Base-by-base conservation (phyloP, 2,113 vertebrate genomes). In the Trinectes maculatus region DNA sequence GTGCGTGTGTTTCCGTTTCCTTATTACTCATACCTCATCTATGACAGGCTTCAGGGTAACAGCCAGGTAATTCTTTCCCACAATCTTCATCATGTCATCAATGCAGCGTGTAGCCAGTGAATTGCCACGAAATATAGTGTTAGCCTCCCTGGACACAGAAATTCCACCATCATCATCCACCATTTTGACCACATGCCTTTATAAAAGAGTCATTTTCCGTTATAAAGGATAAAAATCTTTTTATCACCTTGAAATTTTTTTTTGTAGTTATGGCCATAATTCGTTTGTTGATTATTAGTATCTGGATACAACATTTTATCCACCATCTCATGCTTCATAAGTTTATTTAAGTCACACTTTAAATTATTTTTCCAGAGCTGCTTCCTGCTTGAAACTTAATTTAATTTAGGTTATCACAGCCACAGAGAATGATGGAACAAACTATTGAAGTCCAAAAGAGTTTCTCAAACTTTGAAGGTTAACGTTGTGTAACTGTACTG, bases 21-120 rank as follows among this genome's bases (percentile, higher is more conserved):
- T 40, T 29, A 12, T 54, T 22, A 52, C 8, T 51, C 59, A 47
- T 80, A 99, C 98, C 96, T 99, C 97, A 87, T 99, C 97, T 78
- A 99, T 90, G 74, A 97, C 93, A 84, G 95, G 90, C 85, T 98
- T 99, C 82, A 99, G 89, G 13, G 96, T 99, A 80, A 97, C 94
- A 52, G 95, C 95, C 71, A 99, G 89, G 92, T 99, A 99, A 93
- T 95, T 95, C 83, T 96, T 94, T 71, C 98, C 98, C 79, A 98
- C 96, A 81, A 98, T 96, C 91, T 99, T 99, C 96, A 99, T 99
- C 93, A 96, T 97, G 88, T 99, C 98, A 79, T 98, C 96, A 34
- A 99, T 94, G 91, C 97, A 98, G 3, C 96, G 95, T 2, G 98
- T 98, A 55, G 96, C 95, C 89, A 98, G 87, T 3, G 96, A 96